phyloP scores from a whole-genome alignment of 2,113 vertebrate genomes.

The Macquaria australasica region DNA sequence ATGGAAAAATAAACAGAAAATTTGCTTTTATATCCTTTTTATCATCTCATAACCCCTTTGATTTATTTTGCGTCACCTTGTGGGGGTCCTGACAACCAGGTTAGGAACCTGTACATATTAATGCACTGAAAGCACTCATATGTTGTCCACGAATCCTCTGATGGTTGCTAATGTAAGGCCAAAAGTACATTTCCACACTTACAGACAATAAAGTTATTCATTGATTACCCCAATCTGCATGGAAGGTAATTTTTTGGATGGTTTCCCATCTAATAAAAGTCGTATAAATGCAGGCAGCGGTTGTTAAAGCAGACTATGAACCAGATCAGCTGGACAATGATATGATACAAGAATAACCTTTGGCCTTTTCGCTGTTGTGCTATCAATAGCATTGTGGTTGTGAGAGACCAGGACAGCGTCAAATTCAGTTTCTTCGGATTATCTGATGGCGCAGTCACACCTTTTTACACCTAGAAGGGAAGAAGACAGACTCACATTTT shows the following conservation, averaged over 20 bases:
- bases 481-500: not conserved
- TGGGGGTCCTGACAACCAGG: not conserved
- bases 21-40: not conserved
- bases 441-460: not conserved
- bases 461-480: not conserved
- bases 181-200: not conserved
- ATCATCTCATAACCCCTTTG: not conserved
- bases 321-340: conserved; percentile 44
- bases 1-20: not conserved
- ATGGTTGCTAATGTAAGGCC: not conserved
- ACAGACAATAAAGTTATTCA: not conserved
- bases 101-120: not conserved
- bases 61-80: not conserved
- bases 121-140: not conserved
- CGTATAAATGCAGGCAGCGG: conserved; percentile 6
- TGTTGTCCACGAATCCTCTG: not conserved
- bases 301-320: conserved; percentile 45
- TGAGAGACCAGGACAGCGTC: not conserved
- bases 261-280: conserved; percentile 32
- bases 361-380: conserved; percentile 5
- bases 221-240: not conserved
- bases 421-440: not conserved
- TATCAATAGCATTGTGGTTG: not conserved
- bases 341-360: conserved; percentile 41
- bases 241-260: not conserved